A percentile compares a stretch with the other conserved stretches of the same genome.
These are phyloP conservation scores for Anabas testudineus DNA, from an alignment of 2,797 vertebrate genomes.

Conservation along the genomic window DNA sequence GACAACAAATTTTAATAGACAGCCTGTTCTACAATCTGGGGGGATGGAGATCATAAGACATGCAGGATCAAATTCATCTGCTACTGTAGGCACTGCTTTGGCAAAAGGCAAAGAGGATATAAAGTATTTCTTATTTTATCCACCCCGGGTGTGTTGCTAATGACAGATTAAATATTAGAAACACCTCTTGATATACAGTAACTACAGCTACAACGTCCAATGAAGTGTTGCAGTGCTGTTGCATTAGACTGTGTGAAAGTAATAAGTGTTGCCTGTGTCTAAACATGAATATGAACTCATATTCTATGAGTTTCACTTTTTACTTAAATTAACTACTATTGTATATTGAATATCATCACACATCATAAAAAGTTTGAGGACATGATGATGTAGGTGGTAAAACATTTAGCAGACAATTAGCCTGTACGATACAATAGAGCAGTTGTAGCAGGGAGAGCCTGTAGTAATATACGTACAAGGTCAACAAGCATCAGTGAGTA, in stretches of 20 bases:
- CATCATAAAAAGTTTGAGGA: neutral
- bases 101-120: too few species aligned
- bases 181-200: too few species aligned
- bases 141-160: too few species aligned
- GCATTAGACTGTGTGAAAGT: neutral
- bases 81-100: too few species aligned
- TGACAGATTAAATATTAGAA: too few species aligned
- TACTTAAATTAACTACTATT: too few species aligned
- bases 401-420: neutral
- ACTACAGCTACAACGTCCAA: too few species aligned
- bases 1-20: neutral
- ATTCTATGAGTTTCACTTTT: too few species aligned
- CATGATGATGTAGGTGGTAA: neutral
- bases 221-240: too few species aligned
- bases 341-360: slow-evolving; percentile 9
- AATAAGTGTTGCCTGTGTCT: neutral
- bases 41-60: neutral
- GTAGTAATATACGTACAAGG: neutral
- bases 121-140: too few species aligned
- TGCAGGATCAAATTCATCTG: too few species aligned
- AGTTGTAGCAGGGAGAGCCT: neutral
- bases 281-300: slow-evolving; percentile 1
- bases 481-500: neutral
- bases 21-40: neutral
- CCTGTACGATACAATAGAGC: neutral